Percentiles rank a stretch among this genome's conserved stretches.
Evolutionary conservation across 2,113 vertebrate genomes (phyloP).

Genomic region (Laticauda laticaudata): DNA sequence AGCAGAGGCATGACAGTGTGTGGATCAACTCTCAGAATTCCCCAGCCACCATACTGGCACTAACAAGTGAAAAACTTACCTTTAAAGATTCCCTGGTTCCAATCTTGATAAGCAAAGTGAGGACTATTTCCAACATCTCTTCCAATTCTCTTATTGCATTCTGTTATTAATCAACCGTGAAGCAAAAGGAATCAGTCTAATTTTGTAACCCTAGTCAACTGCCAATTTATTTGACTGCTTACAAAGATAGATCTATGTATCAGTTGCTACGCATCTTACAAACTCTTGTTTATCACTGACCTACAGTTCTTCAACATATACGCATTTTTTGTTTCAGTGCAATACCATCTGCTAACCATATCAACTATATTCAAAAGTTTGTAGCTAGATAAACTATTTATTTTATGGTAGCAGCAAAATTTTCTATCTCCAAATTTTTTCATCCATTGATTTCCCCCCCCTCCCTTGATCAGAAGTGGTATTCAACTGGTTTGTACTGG

Average conservation of each 20-base stretch:
- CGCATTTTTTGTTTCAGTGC: constrained; percentile 6
- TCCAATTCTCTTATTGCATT: not conserved
- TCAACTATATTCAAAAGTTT: not conserved
- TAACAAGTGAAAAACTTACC: not conserved
- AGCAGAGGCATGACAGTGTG: too few relatives aligned
- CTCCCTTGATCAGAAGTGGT: too few relatives aligned
- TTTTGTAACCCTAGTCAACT: not conserved
- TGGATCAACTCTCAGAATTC: not conserved
- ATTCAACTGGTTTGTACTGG: too few relatives aligned
- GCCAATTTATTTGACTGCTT: not conserved
- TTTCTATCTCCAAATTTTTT: not conserved
- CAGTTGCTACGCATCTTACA: not conserved
- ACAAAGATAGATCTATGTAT: not conserved
- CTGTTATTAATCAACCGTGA: not conserved
- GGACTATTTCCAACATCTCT: not conserved
- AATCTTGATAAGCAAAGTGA: not conserved
- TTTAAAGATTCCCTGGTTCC: not conserved
- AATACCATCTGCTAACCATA: constrained; percentile 2
- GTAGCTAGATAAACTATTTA: not conserved
- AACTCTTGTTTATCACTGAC: not conserved
- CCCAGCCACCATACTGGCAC: not conserved
- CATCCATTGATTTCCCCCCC: not conserved
- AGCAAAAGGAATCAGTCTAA: not conserved
- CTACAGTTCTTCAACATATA: not conserved
- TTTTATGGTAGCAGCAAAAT: not conserved